Evolutionary conservation across 1,140 invertebrate species (phyloP), one percentile per base, ranked within the genome.

Genomic region (Bombus pyrosoma): DNA sequence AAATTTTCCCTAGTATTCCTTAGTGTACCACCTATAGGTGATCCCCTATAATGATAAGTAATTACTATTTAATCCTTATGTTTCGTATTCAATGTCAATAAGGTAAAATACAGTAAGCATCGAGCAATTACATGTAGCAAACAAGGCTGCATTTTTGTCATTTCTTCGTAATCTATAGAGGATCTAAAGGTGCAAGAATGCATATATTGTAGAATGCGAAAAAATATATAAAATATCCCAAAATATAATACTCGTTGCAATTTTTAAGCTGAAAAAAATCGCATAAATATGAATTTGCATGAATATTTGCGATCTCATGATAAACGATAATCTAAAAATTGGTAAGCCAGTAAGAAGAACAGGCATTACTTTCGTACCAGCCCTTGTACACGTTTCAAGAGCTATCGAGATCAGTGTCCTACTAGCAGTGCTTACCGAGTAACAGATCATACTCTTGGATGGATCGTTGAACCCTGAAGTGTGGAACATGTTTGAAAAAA

Each of bases 361-460:
- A 41, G 34, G 4, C 43, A 28, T 72, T 72, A 72, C 53, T 18
- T 68, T 41, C 73, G 43, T 57, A 41, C 28, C 81, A 78, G 43
- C 64, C 81, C 74, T 83, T 78, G 37, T 43, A 47, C 62, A 86
- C 78, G 87, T 88, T 88, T 74, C 47, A 86, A 81, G 79, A 41
- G 87, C 59, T 89, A 89, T 89, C 73, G 88, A 89, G 87, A 86
- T 64, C 87, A 68, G 87, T 89, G 88, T 89, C 87, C 88, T 89
- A 89, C 88, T 89, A 89, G 80, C 88, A 81, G 80, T 76, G 84
- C 75, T 75, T 64, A 83, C 53, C 62, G 37, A 57, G 83, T 59
- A 78, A 81, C 76, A 85, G 79, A 89, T 89, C 87, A 68, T 39
- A 72, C 69, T 89, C 77, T 79, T 47, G 88, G 87, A 89, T 89